Base-by-base conservation (phyloP, 2,797 vertebrate species). In the Trematomus bernacchii region DNA sequence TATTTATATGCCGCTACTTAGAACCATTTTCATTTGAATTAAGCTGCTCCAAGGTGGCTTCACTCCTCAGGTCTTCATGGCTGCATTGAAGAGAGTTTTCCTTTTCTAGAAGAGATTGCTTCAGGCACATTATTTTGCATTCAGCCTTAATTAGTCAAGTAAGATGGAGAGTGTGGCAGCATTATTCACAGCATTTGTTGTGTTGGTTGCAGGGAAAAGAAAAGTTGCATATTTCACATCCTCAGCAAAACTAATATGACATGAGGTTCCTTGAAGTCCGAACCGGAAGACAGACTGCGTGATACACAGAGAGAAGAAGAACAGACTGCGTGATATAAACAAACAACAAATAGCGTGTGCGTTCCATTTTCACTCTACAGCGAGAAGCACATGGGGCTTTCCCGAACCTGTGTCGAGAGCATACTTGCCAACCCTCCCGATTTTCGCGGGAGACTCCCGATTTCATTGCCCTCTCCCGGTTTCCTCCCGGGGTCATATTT, bases 21-120 rank as follows among this genome's bases (percentile, higher is more conserved):
- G 70, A 82, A 66, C 80, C 74, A 53, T 85, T 87, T 83, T 80
- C 74, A 53, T 85, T 87, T 83, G 47, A 53, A 76, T 85, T 72
- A 76, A 65, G 67, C 8, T 66, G 43, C 52, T 76, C 19, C 40
- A 30, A 64, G 27, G 27, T 57, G 44, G 33, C 43, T 55, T 64
- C 46, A 63, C 19, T 65, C 33, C 44, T 60, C 16, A 13, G 18
- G 59, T 51, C 14, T 65, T 73, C 50, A 53, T 42, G 21, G 27
- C 19, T 51, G 46, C 10, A 13, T 0, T 5, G n/a, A 75, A 64
- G 19, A 66, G 27, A 14, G 42, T 76, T 76, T 76, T 63, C 46
- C 42, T 42, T 40, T 10, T 47, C 12, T 40, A 6, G 10, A 53
- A 18, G 16, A 74, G 43, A 40, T 70, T 40, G 27, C 23, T 76